These are phyloP conservation scores for Diorhabda elongata DNA, from an alignment of 1,140 invertebrate genomes.

Conservation along the genomic window DNA sequence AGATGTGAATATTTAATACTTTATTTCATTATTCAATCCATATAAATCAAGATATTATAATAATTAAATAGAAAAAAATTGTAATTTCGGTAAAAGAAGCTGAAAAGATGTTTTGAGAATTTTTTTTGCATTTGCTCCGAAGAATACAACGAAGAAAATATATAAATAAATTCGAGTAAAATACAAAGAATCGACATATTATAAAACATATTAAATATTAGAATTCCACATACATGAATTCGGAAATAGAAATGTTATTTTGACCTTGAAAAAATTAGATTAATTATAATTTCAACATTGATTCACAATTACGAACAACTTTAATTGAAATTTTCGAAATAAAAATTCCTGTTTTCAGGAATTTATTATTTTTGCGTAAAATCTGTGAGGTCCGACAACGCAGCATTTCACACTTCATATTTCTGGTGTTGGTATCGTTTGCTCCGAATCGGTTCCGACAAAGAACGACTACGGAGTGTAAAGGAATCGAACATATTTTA, in stretches of 20 bases:
- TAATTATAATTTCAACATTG: not conserved
- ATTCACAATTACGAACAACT: not conserved
- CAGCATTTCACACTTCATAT: not conserved
- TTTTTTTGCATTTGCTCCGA: no score
- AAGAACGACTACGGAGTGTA: not conserved
- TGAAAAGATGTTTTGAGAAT: no score
- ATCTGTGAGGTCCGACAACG: not conserved
- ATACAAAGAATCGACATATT: no score
- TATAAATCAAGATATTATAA: not conserved
- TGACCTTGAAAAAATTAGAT: not conserved
- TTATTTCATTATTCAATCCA: not conserved
- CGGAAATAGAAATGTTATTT: not conserved
- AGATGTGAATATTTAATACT: not conserved
- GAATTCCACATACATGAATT: not conserved
- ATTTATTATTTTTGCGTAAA: not conserved
- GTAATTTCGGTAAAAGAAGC: no score
- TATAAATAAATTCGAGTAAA: no score
- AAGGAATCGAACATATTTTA: slow-evolving; percentile 11
- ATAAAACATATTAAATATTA: not conserved
- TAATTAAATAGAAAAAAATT: no score
- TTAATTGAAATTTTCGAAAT: not conserved
- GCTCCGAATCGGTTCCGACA: not conserved
- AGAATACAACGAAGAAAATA: no score
- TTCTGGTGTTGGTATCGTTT: not conserved
- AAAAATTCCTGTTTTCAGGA: not conserved